A percentile compares a stretch with the other conserved stretches of the same genome.
phyloP scores from a whole-genome alignment of 2,888 invertebrate species.

The Rhagophthalmus giganteus region DNA sequence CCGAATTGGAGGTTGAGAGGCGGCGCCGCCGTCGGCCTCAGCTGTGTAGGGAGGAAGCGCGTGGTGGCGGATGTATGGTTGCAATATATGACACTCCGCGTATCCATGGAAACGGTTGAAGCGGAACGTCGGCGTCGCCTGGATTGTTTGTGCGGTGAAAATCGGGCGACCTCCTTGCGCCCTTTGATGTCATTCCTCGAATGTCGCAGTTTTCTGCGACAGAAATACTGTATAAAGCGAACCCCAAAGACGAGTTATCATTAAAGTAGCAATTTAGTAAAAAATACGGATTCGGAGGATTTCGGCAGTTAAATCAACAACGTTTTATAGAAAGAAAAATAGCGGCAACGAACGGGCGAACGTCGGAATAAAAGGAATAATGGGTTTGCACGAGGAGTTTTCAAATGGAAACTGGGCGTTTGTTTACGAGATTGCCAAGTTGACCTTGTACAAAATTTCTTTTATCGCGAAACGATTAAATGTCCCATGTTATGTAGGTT shows the following conservation, averaged over 20 bases:
- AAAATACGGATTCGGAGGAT: background rate
- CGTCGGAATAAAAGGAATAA: too few species aligned
- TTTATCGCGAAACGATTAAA: too few species aligned
- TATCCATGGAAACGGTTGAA: slow-evolving; percentile 41
- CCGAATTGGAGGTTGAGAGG: slow-evolving; percentile 40
- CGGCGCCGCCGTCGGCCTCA: slow-evolving; percentile 37
- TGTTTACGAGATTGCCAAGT: background rate
- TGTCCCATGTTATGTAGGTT: background rate
- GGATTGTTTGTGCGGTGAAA: slow-evolving; percentile 39
- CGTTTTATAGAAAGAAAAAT: background rate
- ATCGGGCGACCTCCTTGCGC: slow-evolving; percentile 33
- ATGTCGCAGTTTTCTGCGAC: slow-evolving; percentile 14
- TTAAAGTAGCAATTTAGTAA: too few species aligned
- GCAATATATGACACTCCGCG: slow-evolving; percentile 45
- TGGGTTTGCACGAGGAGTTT: too few species aligned
- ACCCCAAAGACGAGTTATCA: too few species aligned
- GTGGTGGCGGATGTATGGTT: slow-evolving; percentile 44
- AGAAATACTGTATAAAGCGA: slow-evolving; percentile 6
- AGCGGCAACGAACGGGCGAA: too few species aligned
- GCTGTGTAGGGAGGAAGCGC: slow-evolving; percentile 40
- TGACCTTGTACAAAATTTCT: background rate
- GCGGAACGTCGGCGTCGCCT: slow-evolving; percentile 39
- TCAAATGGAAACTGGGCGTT: too few species aligned
- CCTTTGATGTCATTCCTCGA: slow-evolving; percentile 32
- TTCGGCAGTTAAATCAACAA: background rate